These are phyloP conservation scores for Montipora capitata DNA, from an alignment of 92 coral and sea anemone species.

Conservation along the genomic window DNA sequence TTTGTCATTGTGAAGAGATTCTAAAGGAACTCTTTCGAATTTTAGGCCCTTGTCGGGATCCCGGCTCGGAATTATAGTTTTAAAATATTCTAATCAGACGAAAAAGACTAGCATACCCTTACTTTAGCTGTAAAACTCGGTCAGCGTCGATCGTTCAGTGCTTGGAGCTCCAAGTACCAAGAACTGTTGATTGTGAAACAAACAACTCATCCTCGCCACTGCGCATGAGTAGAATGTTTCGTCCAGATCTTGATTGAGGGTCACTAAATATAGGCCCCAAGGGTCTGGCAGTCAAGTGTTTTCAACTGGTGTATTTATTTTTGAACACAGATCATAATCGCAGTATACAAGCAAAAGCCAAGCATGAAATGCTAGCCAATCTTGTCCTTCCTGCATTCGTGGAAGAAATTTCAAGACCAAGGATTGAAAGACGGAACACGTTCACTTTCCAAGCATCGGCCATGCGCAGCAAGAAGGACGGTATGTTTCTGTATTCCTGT, in stretches of 20 bases:
- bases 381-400: slow-evolving; percentile 88
- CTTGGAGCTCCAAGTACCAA: background rate
- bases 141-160: too few species aligned
- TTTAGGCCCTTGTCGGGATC: too few species aligned
- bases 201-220: background rate
- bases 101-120: too few species aligned
- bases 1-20: too few species aligned
- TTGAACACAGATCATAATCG: slow-evolving; percentile 80
- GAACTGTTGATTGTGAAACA: background rate
- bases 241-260: background rate
- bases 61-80: too few species aligned
- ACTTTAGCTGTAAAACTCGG: too few species aligned
- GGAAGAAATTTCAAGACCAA: slow-evolving; percentile 62
- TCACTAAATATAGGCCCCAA: slow-evolving; percentile 4
- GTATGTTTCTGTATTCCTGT: slow-evolving; percentile 46
- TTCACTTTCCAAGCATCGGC: slow-evolving; percentile 83
- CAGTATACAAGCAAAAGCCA: slow-evolving; percentile 90
- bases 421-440: slow-evolving; percentile 86
- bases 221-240: slow-evolving; percentile 16
- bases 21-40: too few species aligned
- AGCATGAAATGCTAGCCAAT: slow-evolving; percentile 98
- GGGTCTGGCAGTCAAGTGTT: background rate
- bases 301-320: slow-evolving; percentile 13
- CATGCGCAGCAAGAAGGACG: slow-evolving; percentile 89
- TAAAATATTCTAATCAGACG: too few species aligned